Evolutionary conservation across 2,797 vertebrate species (phyloP).

Genomic region (Tokudaia muenninki): DNA sequence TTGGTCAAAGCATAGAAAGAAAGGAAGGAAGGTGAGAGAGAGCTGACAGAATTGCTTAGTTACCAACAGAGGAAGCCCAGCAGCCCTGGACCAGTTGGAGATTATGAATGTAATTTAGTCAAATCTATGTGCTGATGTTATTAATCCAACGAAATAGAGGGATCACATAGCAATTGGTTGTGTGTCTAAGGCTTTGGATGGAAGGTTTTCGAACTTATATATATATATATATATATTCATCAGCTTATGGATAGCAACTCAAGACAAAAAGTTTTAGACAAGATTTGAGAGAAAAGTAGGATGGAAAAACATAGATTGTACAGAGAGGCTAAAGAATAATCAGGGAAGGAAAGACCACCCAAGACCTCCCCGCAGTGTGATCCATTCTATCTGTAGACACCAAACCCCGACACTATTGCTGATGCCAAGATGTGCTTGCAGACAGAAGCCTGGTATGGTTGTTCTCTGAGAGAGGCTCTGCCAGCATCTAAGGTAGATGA

Average conservation of each 20-base stretch:
- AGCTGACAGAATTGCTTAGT: background rate
- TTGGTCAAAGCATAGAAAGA: background rate
- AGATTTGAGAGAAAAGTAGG: background rate
- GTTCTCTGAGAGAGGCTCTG: too few species aligned
- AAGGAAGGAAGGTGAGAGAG: background rate
- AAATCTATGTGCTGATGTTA: background rate
- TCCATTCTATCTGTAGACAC: too few species aligned
- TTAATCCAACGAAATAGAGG: background rate
- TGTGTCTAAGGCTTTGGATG: background rate
- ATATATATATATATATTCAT: background rate
- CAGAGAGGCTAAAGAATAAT: background rate
- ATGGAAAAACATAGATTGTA: background rate
- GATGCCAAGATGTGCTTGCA: too few species aligned
- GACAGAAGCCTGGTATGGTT: too few species aligned
- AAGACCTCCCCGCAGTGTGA: too few species aligned
- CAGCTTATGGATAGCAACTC: background rate
- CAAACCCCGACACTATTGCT: too few species aligned
- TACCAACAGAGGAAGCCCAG: background rate
- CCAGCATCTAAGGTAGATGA: too few species aligned
- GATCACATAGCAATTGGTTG: background rate
- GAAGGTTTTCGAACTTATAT: background rate
- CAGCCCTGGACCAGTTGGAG: background rate
- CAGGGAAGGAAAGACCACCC: background rate
- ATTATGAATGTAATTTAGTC: background rate
- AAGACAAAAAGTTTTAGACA: background rate